phyloP scores from a whole-genome alignment of 2,113 vertebrate genomes.

The Apus apus region DNA sequence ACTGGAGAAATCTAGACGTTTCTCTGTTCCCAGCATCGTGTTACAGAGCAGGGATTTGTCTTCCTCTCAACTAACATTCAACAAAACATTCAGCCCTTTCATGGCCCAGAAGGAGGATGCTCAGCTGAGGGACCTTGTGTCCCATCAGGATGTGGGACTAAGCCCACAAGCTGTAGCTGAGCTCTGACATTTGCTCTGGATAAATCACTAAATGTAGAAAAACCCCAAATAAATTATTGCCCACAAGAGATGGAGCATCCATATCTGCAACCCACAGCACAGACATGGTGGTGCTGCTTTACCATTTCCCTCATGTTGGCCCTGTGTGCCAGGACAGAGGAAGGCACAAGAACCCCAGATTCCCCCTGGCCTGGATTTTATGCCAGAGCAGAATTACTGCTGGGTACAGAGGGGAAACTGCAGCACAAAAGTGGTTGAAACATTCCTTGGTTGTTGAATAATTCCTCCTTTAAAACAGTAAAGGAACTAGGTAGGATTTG shows the following conservation, averaged over 20 bases:
- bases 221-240: no score
- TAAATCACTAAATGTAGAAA: not conserved
- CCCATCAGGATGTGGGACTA: not conserved
- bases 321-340: not conserved
- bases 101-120: not conserved
- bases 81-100: not conserved
- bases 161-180: not conserved
- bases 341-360: not conserved
- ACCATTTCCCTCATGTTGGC: fast-evolving
- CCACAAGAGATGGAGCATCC: not conserved
- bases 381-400: not conserved
- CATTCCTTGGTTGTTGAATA: slow-evolving; percentile 10
- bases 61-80: not conserved
- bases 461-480: not conserved
- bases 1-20: not conserved
- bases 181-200: not conserved
- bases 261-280: fast-evolving
- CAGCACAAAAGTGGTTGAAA: not conserved
- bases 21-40: not conserved
- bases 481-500: slow-evolving; percentile 18
- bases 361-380: not conserved
- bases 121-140: not conserved
- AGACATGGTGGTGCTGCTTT: fast-evolving
- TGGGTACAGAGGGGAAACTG: not conserved
- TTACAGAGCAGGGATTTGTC: not conserved